Evolutionary conservation across 2,888 invertebrate genomes (phyloP), one percentile per base, ranked within the genome.

Genomic region (Globia sparganii): DNA sequence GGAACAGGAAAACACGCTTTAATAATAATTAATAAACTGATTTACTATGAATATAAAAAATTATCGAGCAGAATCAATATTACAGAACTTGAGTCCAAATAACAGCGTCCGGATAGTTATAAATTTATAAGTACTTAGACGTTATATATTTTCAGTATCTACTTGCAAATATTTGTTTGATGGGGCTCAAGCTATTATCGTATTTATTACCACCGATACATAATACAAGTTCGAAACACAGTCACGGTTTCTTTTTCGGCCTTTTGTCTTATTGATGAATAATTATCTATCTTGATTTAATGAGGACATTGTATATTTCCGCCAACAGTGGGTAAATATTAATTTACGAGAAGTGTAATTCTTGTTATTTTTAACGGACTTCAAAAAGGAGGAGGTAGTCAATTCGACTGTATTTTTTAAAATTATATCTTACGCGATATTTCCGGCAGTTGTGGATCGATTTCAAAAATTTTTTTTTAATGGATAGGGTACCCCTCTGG

Each of bases 1-100:
- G 34, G 71, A 72, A 59, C 62, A 78, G 79, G 64, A 46, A 61
- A 77, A 72, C 28, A 37, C 15, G 43, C 6, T 25, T 13, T 40
- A 62, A n/a, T 62, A 62, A n/a, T 62, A 71, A 71, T 62, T 71
- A 53, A 40, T 65, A 53, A 9, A 46, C 34, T 8, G 49, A 61
- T 75, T 53, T 53, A 37, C 28, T 37, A 34, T 31, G 28, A 66
- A 53, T 64, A 28, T 81, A 65, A 43, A 59, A 70, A 34, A 2
- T 56, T 34, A 59, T 58, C 18, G 64, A 65, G 18, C 49, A 53
- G 11, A 74, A 40, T 65, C 65, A 79, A 80, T 37, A 40, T 56
- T 2, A 25, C 31, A 28, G 62, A 34, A 58, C 56, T 28, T 28
- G 40, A 40, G 37, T 56, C 8, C 67, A 76, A 82, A 76, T 28